These are phyloP conservation scores for Hylaea fasciaria DNA, from an alignment of 2,888 invertebrate genomes.

Conservation along the genomic window DNA sequence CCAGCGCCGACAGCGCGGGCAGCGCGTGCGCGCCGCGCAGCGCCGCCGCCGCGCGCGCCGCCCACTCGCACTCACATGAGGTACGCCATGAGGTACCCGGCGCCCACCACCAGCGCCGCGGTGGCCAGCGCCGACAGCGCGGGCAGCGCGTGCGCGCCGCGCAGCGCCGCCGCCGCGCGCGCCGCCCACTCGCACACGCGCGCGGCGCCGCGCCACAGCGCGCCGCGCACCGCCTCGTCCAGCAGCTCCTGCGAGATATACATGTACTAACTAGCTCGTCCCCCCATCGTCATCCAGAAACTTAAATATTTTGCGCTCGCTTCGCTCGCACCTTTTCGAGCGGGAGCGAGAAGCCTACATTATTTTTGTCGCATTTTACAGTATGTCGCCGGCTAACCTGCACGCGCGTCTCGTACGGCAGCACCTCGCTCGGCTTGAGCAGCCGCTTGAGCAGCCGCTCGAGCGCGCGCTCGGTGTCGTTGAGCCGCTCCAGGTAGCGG, in stretches of 20 bases:
- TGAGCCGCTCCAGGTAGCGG: conserved; percentile 77
- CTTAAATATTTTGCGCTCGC: too few species aligned
- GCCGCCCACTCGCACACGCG: conserved; percentile 87
- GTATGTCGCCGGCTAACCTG: conserved; percentile 81
- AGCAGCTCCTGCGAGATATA: conserved; percentile 85
- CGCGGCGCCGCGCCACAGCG: conserved; percentile 84
- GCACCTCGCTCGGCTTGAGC: conserved; percentile 88
- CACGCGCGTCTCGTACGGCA: conserved; percentile 91
- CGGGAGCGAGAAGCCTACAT: too few species aligned
- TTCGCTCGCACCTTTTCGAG: too few species aligned
- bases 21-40: conserved; percentile 91
- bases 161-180: conserved; percentile 89
- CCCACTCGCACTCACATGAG: conserved; percentile 85
- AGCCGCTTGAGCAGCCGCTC: conserved; percentile 89
- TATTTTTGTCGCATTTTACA: too few species aligned
- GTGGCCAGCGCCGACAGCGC: conserved; percentile 91
- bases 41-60: too few species aligned
- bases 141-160: conserved; percentile 92
- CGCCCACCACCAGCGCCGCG: conserved; percentile 87
- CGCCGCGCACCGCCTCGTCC: conserved; percentile 91
- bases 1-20: conserved; percentile 91
- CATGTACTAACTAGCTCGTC: too few species aligned
- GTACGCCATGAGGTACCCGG: conserved; percentile 93
- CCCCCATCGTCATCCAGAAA: too few species aligned
- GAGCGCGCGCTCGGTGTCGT: conserved; percentile 89